Evolutionary conservation across 2,113 vertebrate species (phyloP), one percentile per base, ranked within the genome.

Genomic region (Calidris pugnax): DNA sequence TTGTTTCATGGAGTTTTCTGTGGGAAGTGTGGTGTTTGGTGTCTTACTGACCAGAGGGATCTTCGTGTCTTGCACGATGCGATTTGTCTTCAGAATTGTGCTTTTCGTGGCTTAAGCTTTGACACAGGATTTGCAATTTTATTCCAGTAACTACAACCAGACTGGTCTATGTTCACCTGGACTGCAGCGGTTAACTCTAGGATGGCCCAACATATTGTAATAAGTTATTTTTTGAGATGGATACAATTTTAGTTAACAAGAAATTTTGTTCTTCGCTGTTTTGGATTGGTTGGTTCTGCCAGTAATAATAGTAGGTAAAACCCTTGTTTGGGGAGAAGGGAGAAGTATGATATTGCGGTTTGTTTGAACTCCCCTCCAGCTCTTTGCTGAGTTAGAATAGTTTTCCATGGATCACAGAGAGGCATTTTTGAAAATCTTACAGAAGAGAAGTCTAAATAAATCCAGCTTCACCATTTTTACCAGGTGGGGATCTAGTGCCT

Each of bases 191-290:
- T 56, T 73, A 71, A 27, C 41, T 23, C 23, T 47, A 37, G 43
- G 47, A 26, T 74, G 41, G 39, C 4, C 45, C 43, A 22, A 35
- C 14, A 6, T 7, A 3, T 2, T 50, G 55, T 19, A 24, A 17
- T 53, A 8, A 4, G 15, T 48, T 83, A 2, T 20, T 71, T 80
- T 74, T 33, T 60, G 2, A 27, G 48, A 48, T n/a, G 30, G 17
- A 27, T 59, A 32, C 2, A 0, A 0, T 80, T 87, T 62, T 55
- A 81, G 50, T 78, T 60, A 45, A 53, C 6, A 24, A 63, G 37
- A 41, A 59, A 20, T 32, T 9, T 10, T 23, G 4, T 48, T 85
- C 55, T 67, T 71, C 0, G 0, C 20, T 74, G 7, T 5, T 64
- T 39, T 53, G 33, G 17, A 14, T 60, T 43, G 55, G 18, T 51